Evolutionary conservation across 2,113 vertebrate species (phyloP).

Genomic region (Phrynosoma blainvillii): DNA sequence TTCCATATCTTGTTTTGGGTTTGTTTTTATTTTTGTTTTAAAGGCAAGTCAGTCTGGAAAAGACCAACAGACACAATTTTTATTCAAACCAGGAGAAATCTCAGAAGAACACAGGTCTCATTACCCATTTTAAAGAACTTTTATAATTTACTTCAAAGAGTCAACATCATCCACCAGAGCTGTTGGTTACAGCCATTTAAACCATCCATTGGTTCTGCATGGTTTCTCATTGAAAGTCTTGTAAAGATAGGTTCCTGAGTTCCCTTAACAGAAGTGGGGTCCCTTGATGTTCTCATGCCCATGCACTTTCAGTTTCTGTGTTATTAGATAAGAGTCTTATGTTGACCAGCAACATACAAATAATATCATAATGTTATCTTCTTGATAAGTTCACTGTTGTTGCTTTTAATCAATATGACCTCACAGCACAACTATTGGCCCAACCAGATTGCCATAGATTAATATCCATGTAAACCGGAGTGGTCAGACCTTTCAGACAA

Average conservation of each 20-base stretch:
- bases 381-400: background rate
- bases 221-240: conserved; percentile 11
- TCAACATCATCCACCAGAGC: background rate
- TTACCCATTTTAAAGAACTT: background rate
- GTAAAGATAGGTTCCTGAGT: conserved; percentile 15
- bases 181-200: background rate
- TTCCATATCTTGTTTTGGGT: background rate
- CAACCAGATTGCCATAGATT: conserved; percentile 19
- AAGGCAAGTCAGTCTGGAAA: conserved; percentile 39
- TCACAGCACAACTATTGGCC: background rate
- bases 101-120: conserved; percentile 25
- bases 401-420: background rate
- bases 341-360: conserved; percentile 15
- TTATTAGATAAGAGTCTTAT: background rate
- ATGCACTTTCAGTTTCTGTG: conserved; percentile 31
- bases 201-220: conserved; percentile 11
- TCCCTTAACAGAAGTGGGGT: background rate
- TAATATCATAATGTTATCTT: conserved; percentile 13
- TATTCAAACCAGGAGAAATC: conserved; percentile 35
- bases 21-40: background rate
- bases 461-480: accelerated
- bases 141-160: conserved; percentile 14
- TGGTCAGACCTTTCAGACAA: conserved; percentile 67
- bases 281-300: background rate
- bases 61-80: conserved; percentile 23